Evolutionary conservation across 2,888 invertebrate species (phyloP), one percentile per base, ranked within the genome.

Genomic region (Mythimna loreyi): DNA sequence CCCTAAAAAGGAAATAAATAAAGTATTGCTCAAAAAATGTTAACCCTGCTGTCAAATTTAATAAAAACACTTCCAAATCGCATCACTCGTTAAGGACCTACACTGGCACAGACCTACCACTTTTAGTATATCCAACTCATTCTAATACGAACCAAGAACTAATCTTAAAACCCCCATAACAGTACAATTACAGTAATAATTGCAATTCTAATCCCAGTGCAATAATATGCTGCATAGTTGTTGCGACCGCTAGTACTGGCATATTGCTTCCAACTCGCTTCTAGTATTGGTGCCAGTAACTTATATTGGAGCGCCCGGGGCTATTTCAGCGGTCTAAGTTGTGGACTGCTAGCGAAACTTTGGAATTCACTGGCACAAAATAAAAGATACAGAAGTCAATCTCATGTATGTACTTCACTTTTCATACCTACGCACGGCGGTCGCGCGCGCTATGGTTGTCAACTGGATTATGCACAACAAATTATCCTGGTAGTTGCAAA

Each of bases 251-350:
- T 4, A 28, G 23, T 47, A 28, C 13, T 30, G 53, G 67, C 59
- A 66, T 63, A 75, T 71, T 80, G 60, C 71, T 2, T 36, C 49
- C 65, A 55, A 61, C 80, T 80, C 55, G 67, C 76, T 47, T 9
- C 72, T 40, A 71, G 81, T 85, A 85, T 87, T 82, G 85, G 84
- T 63, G 76, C 69, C 80, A 72, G 84, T 87, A 88, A 88, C 88
- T 88, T 88, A 87, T 87, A 88, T 88, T 88, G 82, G 82, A 69
- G 28, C 9, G 85, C 87, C 75, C 52, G 50, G 23, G 76, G 87
- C 81, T 30, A 45, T 36, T 53, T 11, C 3, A 75, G 50, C 36
- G 72, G 72, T 62, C 43, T 30, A 33, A 77, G 78, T 71, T 66
- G 36, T 19, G 45, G 69, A 77, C 72, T 77, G 3, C 0, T 0